Conservation (phyloP, 2,113 vertebrate species). For the Erinaceus europaeus region DNA sequence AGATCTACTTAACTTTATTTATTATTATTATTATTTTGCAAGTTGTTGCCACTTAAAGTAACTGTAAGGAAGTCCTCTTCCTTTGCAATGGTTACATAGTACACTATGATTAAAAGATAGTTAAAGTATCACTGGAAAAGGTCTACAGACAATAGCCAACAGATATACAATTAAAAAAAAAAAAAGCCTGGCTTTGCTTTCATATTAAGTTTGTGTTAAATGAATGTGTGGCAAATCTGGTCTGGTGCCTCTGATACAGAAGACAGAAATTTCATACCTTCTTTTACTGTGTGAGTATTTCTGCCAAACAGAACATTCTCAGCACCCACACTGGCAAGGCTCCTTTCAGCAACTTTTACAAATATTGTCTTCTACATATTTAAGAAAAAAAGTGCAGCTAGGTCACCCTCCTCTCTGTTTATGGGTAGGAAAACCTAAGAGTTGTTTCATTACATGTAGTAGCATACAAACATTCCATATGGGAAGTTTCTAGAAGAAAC, state of each 20-base stretch:
- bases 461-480: background rate
- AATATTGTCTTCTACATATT: background rate
- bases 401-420: background rate
- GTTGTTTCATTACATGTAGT: background rate
- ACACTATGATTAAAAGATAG: background rate
- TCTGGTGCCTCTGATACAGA: background rate
- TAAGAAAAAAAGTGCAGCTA: background rate
- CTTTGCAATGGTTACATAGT: background rate
- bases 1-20: background rate
- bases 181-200: background rate
- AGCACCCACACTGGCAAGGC: background rate
- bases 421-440: background rate
- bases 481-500: conserved; percentile 54
- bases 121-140: background rate
- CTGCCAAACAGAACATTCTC: background rate
- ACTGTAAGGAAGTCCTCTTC: background rate
- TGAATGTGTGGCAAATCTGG: background rate
- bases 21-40: too few relatives aligned
- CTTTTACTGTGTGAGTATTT: background rate
- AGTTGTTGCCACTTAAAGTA: too few relatives aligned
- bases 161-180: background rate
- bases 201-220: rapidly evolving
- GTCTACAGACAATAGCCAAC: background rate
- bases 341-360: background rate
- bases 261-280: background rate